Evolutionary conservation across 2,888 invertebrate genomes (phyloP).

Genomic region (Chrysolina americana): DNA sequence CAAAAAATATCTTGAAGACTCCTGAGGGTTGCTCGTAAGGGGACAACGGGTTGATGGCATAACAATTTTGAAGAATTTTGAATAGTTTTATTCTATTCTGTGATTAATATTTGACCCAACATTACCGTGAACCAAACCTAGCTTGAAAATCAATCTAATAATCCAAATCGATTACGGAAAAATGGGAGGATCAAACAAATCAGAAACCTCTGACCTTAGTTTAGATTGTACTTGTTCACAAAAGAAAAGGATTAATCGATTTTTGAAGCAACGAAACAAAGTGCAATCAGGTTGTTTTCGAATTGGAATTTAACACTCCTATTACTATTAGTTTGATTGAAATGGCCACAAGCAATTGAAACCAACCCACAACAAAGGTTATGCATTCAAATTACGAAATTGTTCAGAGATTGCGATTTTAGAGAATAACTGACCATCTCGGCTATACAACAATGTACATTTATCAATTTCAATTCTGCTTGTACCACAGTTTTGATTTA

Average conservation of each 20-base stretch:
- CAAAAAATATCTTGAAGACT: too few relatives aligned
- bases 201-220: neutral
- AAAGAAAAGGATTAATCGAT: neutral
- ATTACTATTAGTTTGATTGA: constrained; percentile 2
- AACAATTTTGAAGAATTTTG: too few relatives aligned
- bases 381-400: constrained; percentile 12
- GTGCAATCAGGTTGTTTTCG: neutral
- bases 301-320: neutral
- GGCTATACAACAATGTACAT: neutral
- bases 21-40: too few relatives aligned
- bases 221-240: neutral
- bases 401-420: neutral
- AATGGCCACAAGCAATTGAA: constrained; percentile 15
- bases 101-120: too few relatives aligned
- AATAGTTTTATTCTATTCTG: too few relatives aligned
- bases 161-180: neutral
- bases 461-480: too few relatives aligned
- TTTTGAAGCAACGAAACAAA: neutral
- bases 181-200: neutral
- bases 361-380: constrained; percentile 4
- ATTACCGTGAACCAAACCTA: neutral
- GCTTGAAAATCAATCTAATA: too few relatives aligned
- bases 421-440: neutral
- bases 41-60: too few relatives aligned
- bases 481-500: too few relatives aligned